Evolutionary conservation across 2,888 invertebrate genomes (phyloP).

Genomic region (Caenorhabditis virilis): DNA sequence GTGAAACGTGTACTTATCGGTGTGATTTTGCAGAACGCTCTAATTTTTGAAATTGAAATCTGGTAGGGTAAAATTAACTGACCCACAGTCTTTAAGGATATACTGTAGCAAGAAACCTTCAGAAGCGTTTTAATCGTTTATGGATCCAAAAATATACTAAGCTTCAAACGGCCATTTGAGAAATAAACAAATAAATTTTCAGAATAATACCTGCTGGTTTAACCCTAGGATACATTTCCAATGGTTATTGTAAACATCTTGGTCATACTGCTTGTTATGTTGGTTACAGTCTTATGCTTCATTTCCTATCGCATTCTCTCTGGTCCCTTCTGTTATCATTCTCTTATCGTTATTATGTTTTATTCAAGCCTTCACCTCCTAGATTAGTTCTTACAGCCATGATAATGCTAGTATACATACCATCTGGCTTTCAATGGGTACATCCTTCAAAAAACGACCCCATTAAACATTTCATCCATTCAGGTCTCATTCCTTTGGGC

Average conservation of each 20-base stretch:
- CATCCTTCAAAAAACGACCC: neutral
- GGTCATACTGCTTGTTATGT: neutral
- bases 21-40: no score
- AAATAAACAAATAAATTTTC: neutral
- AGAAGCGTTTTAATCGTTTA: no score
- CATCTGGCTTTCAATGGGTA: slow-evolving; percentile 6
- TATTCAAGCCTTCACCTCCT: neutral
- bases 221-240: neutral
- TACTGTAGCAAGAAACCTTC: no score
- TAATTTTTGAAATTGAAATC: no score
- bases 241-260: neutral
- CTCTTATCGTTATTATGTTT: slow-evolving; percentile 11
- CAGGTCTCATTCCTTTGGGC: slow-evolving; percentile 3
- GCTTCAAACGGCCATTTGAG: no score
- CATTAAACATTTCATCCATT: neutral
- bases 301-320: slow-evolving; percentile 7
- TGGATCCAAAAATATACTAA: no score
- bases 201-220: slow-evolving; percentile 1
- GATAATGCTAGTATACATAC: neutral
- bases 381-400: neutral
- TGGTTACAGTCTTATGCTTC: slow-evolving; percentile 4
- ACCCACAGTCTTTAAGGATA: no score
- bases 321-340: slow-evolving; percentile 10
- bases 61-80: no score
- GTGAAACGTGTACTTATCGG: no score